These are phyloP conservation scores for Hemicordylus capensis DNA, from an alignment of 2,113 vertebrate species.

Conservation along the genomic window DNA sequence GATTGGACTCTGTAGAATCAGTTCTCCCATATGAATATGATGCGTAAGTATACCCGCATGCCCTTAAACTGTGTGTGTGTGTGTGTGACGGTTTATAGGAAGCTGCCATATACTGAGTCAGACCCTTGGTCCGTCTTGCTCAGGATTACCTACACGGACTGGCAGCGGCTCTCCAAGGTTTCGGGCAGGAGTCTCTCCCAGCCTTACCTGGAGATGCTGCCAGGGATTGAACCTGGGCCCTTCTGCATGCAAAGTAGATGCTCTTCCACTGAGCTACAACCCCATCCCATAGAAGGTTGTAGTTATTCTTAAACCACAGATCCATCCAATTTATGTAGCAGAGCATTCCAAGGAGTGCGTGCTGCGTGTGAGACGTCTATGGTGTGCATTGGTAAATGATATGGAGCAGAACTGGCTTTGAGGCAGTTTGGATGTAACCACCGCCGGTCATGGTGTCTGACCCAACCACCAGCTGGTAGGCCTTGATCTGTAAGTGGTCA, in stretches of 20 bases:
- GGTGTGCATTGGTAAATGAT: not conserved
- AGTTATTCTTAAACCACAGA: fast-evolving
- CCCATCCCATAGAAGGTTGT: too few species aligned
- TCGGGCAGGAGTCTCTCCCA: too few species aligned
- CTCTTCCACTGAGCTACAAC: too few species aligned
- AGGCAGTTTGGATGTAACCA: not conserved
- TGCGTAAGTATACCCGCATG: constrained; percentile 76
- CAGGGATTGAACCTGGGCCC: too few species aligned
- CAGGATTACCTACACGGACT: too few species aligned
- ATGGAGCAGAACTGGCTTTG: not conserved
- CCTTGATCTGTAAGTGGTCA: not conserved
- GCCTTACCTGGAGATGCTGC: too few species aligned
- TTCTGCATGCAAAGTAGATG: too few species aligned
- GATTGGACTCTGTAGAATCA: constrained; percentile 89
- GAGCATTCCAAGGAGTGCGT: not conserved
- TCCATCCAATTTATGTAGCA: not conserved
- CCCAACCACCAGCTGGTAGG: not conserved
- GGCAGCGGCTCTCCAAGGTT: too few species aligned
- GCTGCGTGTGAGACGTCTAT: not conserved
- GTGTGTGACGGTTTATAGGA: too few species aligned
- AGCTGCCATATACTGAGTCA: too few species aligned
- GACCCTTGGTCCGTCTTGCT: too few species aligned
- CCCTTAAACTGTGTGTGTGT: fast-evolving
- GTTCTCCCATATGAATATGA: constrained; percentile 89
- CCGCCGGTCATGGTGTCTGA: too few species aligned